Evolutionary conservation across 2,888 invertebrate species (phyloP).

Genomic region (Phyllotreta striolata): DNA sequence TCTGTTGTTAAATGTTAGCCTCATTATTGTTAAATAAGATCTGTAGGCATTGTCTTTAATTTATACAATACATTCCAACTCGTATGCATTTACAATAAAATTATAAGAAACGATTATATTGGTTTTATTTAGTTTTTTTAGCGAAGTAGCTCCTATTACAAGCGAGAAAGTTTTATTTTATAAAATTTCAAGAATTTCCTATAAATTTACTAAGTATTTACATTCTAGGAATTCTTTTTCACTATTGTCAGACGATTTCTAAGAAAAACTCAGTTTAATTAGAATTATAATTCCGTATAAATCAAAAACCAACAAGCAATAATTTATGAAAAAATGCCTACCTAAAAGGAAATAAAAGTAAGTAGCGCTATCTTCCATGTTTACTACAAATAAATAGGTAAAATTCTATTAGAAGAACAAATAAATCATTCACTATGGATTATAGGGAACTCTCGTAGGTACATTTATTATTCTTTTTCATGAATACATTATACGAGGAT

Average conservation of each 20-base stretch:
- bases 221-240: too few relatives aligned
- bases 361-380: conserved; percentile 12
- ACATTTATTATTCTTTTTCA: too few relatives aligned
- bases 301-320: not conserved
- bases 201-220: too few relatives aligned
- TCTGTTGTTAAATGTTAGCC: conserved; percentile 52
- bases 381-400: conserved; percentile 26
- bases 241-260: too few relatives aligned
- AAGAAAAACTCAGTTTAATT: too few relatives aligned
- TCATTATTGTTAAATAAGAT: conserved; percentile 57
- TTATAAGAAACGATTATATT: conserved; percentile 29
- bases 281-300: conserved; percentile 1
- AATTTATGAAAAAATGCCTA: not conserved
- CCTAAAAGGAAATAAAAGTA: conserved; percentile 8
- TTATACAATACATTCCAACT: conserved; percentile 59
- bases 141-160: not conserved
- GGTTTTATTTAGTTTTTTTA: conserved; percentile 18
- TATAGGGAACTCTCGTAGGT: too few relatives aligned
- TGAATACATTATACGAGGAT: conserved; percentile 6
- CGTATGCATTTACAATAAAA: conserved; percentile 57
- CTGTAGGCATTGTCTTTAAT: conserved; percentile 57
- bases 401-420: too few relatives aligned
- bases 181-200: not conserved
- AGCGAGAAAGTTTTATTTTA: not conserved
- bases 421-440: conserved; percentile 36